Evolutionary conservation across 2,888 invertebrate species (phyloP), one percentile per base, ranked within the genome.

Genomic region (Cosmorhoe ocellata): DNA sequence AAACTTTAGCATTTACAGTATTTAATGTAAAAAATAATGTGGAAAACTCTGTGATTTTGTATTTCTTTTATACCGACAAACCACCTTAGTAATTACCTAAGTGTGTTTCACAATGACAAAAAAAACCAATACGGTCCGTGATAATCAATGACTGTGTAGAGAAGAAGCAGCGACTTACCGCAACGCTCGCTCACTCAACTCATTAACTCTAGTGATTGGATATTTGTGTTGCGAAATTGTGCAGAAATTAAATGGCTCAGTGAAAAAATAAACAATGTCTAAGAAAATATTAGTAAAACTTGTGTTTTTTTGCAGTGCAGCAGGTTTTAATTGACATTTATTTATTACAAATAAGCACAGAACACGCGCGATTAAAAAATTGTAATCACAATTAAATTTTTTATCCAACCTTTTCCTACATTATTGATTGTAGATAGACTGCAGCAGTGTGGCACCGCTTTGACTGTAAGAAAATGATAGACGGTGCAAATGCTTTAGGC

Each of bases 341-440:
- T 76, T 81, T 76, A 75, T 79, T 72, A 72, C 77, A 78, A 83
- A 76, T 76, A 81, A 74, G 85, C 88, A 88, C 88, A 72, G 73
- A 73, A 78, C 86, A 85, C 84, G 70, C 84, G 80, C 78, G 76
- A 81, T 78, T 37, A 77, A 54, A 40, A 76, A 41, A 11, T 24
- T 10, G 5, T 72, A 74, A 72, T 76, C 84, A 84, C 88, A 90
- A 88, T 86, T 86, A 86, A 88, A 90, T 84, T 81, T 53, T 81
- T 71, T 76, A 78, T 46, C 74, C 76, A 3, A 18, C 18, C 18
- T 18, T 74, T 24, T 7, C 7, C 24, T 24, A 7, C 24, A 24
- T 18, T 3, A 18, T 5, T 18, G 5, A 18, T 5, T 24, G 24
- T 24, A 7, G 2, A 68, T 76, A 78, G 69, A 59, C 55, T 65